Base-by-base conservation (phyloP, 2,888 invertebrate species). In the Cryptocheilus praepositus region DNA sequence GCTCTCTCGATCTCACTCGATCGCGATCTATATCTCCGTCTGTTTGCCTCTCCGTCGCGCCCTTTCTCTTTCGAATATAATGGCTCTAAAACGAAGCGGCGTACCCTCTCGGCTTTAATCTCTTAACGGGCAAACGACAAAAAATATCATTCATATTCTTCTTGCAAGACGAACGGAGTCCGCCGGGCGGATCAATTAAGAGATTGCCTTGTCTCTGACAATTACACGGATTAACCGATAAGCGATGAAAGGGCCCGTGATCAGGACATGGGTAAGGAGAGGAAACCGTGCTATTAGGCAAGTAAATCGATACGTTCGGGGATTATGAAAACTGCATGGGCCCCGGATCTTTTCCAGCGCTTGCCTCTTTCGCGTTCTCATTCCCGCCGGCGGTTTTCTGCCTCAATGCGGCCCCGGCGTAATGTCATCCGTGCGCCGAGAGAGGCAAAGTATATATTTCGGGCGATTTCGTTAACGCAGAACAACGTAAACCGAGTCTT, bases 101-200 rank as follows among this genome's bases (percentile, higher is more conserved):
- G 76, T 70, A 80, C 71, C 71, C 79, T 74, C 70, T 74, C 73
- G 73, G 80, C 84, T 86, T 86, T 86, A 87, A 87, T 87, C 87
- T 86, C 84, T 86, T 86, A 86, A 86, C 86, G 82, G 82, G 78
- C 82, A 80, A 84, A 80, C 80, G 84, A 77, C 81, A 76, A 79
- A 81, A 83, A 81, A 81, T 80, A 83, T 84, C 74, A 83, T 83
- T 81, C 80, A 81, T 76, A 80, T 78, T 81, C 70, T 80, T 74
- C 71, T 70, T 66, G 21, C 63, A 61, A 72, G 63, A 72, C 61
- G 63, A 64, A 66, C 61, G 57, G 69, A 64, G 62, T 62, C 66
- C 65, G 73, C 64, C 72, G 73, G 64, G 61, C 54, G 63, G 72
- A 74, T 80, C 80, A 75, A 83, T 84, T 82, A 82, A 77, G 76